A percentile compares a stretch with the other conserved stretches of the same genome.
These are phyloP conservation scores for Tenrec ecaudatus DNA, from an alignment of 2,113 vertebrate genomes.

Conservation along the genomic window DNA sequence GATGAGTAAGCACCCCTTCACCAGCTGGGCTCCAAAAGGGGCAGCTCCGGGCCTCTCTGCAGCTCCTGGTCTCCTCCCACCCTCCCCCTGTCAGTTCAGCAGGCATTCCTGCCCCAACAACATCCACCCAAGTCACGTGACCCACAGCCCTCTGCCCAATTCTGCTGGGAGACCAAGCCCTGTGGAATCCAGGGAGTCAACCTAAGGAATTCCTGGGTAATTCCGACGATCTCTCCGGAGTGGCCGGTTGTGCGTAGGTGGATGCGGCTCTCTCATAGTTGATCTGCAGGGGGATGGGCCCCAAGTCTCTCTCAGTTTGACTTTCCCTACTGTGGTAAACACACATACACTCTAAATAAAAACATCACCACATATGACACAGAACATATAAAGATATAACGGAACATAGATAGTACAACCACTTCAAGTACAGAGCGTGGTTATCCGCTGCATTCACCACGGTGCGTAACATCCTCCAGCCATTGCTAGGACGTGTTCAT, in stretches of 20 bases:
- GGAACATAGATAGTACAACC: too few species aligned
- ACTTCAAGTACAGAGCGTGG: too few species aligned
- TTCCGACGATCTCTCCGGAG: background rate
- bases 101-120: background rate
- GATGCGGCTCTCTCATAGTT: fast-evolving
- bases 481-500: too few species aligned
- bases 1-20: background rate
- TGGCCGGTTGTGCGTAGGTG: background rate
- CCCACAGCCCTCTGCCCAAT: background rate
- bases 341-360: too few species aligned
- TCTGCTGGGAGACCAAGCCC: background rate
- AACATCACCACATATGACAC: too few species aligned
- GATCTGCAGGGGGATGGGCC: background rate
- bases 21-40: fast-evolving
- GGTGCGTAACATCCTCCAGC: too few species aligned
- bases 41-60: background rate
- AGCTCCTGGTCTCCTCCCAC: background rate
- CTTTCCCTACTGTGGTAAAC: too few species aligned
- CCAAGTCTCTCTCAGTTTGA: too few species aligned
- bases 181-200: background rate
- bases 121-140: background rate
- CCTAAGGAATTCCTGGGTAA: background rate
- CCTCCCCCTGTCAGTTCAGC: background rate
- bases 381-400: too few species aligned
- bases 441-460: too few species aligned